Percentiles rank a stretch among this genome's conserved stretches.
Evolutionary conservation across 2,113 vertebrate genomes (phyloP).

Genomic region (Paedocypris sp.): DNA sequence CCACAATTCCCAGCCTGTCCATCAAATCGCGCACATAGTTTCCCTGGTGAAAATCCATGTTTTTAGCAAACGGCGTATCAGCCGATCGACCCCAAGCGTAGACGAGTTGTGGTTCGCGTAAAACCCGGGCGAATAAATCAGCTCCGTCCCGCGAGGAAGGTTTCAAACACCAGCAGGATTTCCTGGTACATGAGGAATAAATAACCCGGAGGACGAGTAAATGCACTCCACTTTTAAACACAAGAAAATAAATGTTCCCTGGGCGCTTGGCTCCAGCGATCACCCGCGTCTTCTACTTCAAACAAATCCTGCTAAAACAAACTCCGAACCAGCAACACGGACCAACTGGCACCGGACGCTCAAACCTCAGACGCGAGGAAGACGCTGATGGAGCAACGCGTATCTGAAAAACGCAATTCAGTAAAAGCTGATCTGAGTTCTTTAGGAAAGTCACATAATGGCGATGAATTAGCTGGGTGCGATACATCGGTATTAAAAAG

Average conservation of each 20-base stretch:
- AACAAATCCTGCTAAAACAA: slow-evolving; percentile 37
- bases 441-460: no score
- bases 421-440: no score
- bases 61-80: not conserved
- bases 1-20: no score
- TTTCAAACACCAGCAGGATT: slow-evolving; percentile 30
- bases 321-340: slow-evolving; percentile 31
- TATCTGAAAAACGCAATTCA: not conserved
- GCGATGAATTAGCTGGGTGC: no score
- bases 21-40: not conserved
- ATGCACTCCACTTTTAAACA: slow-evolving; percentile 41
- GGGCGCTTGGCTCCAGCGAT: slow-evolving; percentile 28
- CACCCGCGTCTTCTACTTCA: slow-evolving; percentile 31
- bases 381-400: not conserved
- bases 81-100: slow-evolving; percentile 14
- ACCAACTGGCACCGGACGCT: slow-evolving; percentile 24
- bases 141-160: slow-evolving; percentile 19
- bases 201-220: slow-evolving; percentile 35
- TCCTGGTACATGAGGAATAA: slow-evolving; percentile 38
- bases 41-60: not conserved
- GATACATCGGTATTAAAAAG: no score
- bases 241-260: slow-evolving; percentile 40
- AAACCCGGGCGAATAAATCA: slow-evolving; percentile 36
- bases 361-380: slow-evolving; percentile 10
- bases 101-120: slow-evolving; percentile 28